Base-by-base conservation (phyloP, 2,888 invertebrate genomes). In the Kryphioiulus occultus region DNA sequence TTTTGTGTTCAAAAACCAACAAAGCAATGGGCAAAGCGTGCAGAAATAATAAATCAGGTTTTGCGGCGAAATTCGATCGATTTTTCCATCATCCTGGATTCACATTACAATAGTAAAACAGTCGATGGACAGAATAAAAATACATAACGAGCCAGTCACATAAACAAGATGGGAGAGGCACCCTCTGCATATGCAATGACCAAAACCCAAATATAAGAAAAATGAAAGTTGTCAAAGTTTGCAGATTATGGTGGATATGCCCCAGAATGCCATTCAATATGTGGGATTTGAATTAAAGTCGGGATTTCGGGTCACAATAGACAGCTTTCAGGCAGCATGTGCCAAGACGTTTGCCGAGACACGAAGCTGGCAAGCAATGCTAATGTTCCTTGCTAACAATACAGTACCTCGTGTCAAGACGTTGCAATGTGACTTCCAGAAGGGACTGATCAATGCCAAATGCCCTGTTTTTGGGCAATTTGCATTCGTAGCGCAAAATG, bases 51-150 rank as follows among this genome's bases (percentile, higher is more conserved):
- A 68, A 68, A 26, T 68, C 68, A 68, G n/a, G n/a, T n/a, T n/a
- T 35, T 68, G 5, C 68, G 4, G 12, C 1, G 3, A 68, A 68
- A 22, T 68, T 68, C 26, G 22, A 68, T 68, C 68, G 68, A 68
- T 68, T 68, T 68, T 68, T 68, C 26, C 68, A 68, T 68, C 68
- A 68, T 68, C 26, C 12, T 10, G 68, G 26, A 68, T 68, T 22
- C 68, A n/a, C 26, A 68, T 68, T 68, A 68, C 68, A 68, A 68
- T 26, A 68, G 26, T 68, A 68, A 68, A 68, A 68, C 68, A 68
- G 26, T 15, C 68, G n/a, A 68, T 26, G 68, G 68, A 68, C 68
- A 26, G 68, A 68, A 68, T 26, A 26, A n/a, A 68, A 68, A 26
- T 26, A 68, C n/a, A 26, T 68, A 68, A 68, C 68, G 26, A 12